A percentile compares a stretch with the other conserved stretches of the same genome.
Evolutionary conservation across 2,797 vertebrate species (phyloP).

Genomic region (Furcifer pardalis): DNA sequence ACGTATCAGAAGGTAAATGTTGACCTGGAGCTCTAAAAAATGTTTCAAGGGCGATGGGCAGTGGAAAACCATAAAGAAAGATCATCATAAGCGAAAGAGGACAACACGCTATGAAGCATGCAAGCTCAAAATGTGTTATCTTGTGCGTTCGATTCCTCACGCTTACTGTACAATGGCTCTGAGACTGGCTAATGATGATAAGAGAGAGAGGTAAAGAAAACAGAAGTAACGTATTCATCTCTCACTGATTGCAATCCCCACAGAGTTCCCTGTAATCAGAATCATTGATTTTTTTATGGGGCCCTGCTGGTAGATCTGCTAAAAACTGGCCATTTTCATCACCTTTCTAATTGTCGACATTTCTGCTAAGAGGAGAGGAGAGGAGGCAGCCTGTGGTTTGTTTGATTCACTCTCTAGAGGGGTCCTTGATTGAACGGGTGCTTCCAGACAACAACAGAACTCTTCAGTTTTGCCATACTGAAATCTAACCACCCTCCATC

Average conservation of each 20-base stretch:
- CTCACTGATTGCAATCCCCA: slow-evolving; percentile 32
- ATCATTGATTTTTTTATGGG: slow-evolving; percentile 34
- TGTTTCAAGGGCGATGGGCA: background rate
- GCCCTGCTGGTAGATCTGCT: background rate
- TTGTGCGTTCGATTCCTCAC: background rate
- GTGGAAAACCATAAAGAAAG: background rate
- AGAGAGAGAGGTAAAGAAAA: background rate
- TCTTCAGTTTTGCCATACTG: background rate
- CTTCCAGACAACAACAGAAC: background rate
- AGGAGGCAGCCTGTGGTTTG: background rate
- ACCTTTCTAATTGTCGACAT: background rate
- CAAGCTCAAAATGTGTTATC: background rate
- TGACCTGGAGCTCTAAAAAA: background rate
- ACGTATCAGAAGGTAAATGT: background rate
- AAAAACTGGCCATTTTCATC: slow-evolving; percentile 23
- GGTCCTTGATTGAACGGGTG: background rate
- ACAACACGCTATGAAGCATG: background rate
- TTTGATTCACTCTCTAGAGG: background rate
- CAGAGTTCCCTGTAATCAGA: slow-evolving; percentile 19
- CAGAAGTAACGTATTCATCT: slow-evolving; percentile 11
- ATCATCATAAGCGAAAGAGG: background rate
- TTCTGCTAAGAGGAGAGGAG: no score
- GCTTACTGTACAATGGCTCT: background rate
- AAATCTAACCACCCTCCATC: background rate
- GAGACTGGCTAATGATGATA: background rate